Base-by-base conservation (phyloP, 2,888 invertebrate genomes). In the Macrophya alboannulata region DNA sequence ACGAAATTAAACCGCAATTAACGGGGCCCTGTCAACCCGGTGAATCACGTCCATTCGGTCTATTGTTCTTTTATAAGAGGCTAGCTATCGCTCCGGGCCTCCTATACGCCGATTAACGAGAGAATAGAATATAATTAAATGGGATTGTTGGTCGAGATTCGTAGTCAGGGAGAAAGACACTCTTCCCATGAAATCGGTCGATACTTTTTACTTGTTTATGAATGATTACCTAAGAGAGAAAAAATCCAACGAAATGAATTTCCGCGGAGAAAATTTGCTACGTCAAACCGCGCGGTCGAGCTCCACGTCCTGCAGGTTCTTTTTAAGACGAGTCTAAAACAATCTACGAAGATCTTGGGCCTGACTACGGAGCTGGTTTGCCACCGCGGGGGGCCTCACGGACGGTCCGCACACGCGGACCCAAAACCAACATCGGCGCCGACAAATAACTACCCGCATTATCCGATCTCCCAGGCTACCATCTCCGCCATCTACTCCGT, bases 401-500 rank as follows among this genome's bases (percentile, higher is more conserved):
- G 87, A 91, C 89, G 89, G 88, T 87, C 87, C 88, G 90, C 90
- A 91, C 90, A 91, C 83, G 85, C 87, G 74, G 74, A 89, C 89
- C 90, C 92, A 93, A 92, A 93, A 93, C 92, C 93, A 93, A 93
- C 93, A 93, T 93, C 91, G 92, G 91, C 91, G 93, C 92, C 93
- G 93, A 93, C 93, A 93, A 93, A 93, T 93, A 93, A 93, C 92
- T 92, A 92, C 92, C 91, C 92, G 91, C 91, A 92, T 93, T 93
- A 92, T 93, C 91, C 92, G 92, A 92, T 92, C 92, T 92, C 91
- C 92, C 90, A 91, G 90, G 92, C 93, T 93, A 93, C 93, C 92
- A 92, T 92, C 92, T 92, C 92, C 77, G 81, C 59, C 74, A 65
- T 87, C 86, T 86, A 72, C 87, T 84, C 85, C 85, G 84, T 84